These are phyloP conservation scores for Homarus americanus DNA, from an alignment of 1,140 invertebrate species.

Conservation along the genomic window DNA sequence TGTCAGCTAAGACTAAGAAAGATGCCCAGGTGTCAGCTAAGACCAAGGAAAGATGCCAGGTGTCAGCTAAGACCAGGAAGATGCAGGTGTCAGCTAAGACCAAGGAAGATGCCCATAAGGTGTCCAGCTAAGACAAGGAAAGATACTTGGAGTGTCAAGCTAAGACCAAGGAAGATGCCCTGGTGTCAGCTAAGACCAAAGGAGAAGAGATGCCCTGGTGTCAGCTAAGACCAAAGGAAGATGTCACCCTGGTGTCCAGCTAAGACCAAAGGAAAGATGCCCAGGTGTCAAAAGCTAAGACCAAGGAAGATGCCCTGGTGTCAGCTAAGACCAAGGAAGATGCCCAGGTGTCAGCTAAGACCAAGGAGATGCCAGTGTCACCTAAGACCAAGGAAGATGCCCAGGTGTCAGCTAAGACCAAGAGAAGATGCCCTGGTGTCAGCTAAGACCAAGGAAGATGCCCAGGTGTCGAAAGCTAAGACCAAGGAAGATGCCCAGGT, in stretches of 20 bases:
- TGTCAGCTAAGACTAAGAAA: background rate
- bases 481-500: no score
- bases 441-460: background rate
- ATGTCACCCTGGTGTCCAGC: background rate
- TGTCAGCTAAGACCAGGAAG: background rate
- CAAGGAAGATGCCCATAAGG: background rate
- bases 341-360: background rate
- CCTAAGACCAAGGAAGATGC: background rate
- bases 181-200: background rate
- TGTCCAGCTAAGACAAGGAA: background rate
- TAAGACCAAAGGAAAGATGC: background rate
- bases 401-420: background rate
- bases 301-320: background rate
- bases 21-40: background rate
- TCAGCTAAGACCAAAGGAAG: background rate
- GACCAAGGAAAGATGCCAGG: background rate
- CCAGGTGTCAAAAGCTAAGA: background rate
- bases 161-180: background rate
- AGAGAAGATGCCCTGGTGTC: background rate
- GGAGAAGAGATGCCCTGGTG: background rate
- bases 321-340: background rate
- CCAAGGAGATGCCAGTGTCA: background rate
- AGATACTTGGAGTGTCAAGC: background rate
- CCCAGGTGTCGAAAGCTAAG: no score
- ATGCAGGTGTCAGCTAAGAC: background rate